A percentile compares a stretch with the other conserved stretches of the same genome.
Evolutionary conservation across 2,797 vertebrate genomes (phyloP).

Genomic region (Tadarida brasiliensis): DNA sequence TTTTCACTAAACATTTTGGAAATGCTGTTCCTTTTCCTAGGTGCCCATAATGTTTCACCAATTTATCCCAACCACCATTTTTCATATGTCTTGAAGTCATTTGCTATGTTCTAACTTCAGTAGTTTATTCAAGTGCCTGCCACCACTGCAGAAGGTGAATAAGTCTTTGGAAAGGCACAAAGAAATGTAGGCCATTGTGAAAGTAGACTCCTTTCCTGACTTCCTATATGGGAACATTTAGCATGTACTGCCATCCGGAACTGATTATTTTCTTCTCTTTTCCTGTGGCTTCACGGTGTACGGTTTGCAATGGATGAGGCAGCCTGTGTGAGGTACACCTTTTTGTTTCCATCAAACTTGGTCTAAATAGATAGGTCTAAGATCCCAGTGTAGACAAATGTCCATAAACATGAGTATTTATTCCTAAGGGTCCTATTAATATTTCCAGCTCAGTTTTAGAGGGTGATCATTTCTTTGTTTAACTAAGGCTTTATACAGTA

Average conservation of each 20-base stretch:
- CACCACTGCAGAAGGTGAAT: not conserved
- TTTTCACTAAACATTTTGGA: slow-evolving; percentile 20
- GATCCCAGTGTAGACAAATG: not conserved
- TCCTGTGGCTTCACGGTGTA: not conserved
- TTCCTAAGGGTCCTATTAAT: too few species aligned
- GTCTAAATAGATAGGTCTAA: not conserved
- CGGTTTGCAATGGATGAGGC: not conserved
- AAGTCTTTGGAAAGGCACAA: not conserved
- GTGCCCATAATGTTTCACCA: not conserved
- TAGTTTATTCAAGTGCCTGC: not conserved
- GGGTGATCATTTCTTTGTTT: not conserved
- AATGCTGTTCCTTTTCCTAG: not conserved
- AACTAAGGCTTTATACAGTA: not conserved
- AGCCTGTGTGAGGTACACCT: not conserved
- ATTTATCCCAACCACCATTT: not conserved
- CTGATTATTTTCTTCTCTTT: not conserved
- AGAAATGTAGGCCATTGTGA: not conserved
- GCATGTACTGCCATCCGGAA: not conserved
- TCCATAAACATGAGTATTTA: not conserved
- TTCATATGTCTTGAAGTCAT: not conserved
- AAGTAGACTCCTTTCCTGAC: not conserved
- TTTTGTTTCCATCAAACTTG: not conserved
- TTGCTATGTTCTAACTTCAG: not conserved
- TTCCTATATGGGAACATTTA: not conserved
- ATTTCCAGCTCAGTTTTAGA: not conserved